Base-by-base conservation (phyloP, 1,140 invertebrate genomes). In the Paralvinella palmiformis region DNA sequence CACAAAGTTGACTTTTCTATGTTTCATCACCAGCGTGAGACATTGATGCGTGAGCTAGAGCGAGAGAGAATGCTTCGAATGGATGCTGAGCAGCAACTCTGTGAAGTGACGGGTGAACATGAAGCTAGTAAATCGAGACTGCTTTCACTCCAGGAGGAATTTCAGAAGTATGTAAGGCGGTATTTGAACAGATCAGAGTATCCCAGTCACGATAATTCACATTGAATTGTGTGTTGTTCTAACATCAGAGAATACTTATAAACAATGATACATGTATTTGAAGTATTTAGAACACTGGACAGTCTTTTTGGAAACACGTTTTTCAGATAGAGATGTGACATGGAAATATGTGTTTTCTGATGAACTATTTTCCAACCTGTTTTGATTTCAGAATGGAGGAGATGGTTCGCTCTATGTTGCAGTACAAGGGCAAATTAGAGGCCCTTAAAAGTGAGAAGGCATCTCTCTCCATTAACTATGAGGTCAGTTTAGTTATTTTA, bases 391-490 rank as follows among this genome's bases (percentile, higher is more conserved):
- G 79, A 58, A 79, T 79, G 77, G 77, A 79, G 61, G 73, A 77
- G 55, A 71, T 73, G 68, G 76, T 78, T 13, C 62, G 67, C 10
- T 73, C 70, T 45, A 75, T 79, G 76, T 41, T 78, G 53, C 77
- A 89, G 72, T 89, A 89, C 79, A 90, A 90, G 77, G 86, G 85
- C 70, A 85, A 87, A 70, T 86, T 86, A 67, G 89, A 90, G 72
- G 87, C 88, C 81, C 77, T 90, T 75, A 88, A 89, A 80, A 88
- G 90, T 75, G 89, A 90, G 77, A 89, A 89, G 75, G 83, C 84
- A 64, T 86, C 86, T 45, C 81, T 90, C 63, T 86, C 87, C 62
- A 80, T 86, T 64, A 88, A 88, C 52, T 89, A 89, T 79, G 89
- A 91, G 86, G 88, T 73, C 53, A 70, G 32, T n/a, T 10, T 10